phyloP scores from a whole-genome alignment of 2,797 vertebrate species.

The Rhincodon typus region DNA sequence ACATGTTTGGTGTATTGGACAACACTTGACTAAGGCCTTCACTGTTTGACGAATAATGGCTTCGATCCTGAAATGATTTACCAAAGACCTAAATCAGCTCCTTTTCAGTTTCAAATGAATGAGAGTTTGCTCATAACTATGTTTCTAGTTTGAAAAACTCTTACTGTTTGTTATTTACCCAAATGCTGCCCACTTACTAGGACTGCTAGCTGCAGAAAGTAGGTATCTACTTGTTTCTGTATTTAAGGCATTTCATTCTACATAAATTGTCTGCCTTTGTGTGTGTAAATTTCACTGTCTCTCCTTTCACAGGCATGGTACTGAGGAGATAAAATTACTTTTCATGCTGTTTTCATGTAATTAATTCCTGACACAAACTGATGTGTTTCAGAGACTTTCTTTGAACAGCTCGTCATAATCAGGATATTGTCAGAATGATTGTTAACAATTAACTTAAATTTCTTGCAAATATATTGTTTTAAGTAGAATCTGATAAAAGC shows the following conservation, averaged over 20 bases:
- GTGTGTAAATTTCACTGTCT: slow-evolving; percentile 49
- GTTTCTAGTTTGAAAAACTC: slow-evolving; percentile 54
- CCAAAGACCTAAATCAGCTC: not conserved
- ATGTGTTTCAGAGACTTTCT: not conserved
- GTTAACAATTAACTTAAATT: not conserved
- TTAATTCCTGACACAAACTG: not conserved
- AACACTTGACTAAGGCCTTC: not conserved
- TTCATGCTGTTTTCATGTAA: slow-evolving; percentile 7
- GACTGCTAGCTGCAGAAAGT: slow-evolving; percentile 98
- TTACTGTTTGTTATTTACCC: slow-evolving; percentile 73
- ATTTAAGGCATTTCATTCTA: slow-evolving; percentile 57
- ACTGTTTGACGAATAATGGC: not conserved
- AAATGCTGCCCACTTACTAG: slow-evolving; percentile 81
- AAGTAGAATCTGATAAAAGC: not conserved
- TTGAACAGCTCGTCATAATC: not conserved
- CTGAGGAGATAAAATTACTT: not conserved
- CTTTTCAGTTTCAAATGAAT: slow-evolving; percentile 22
- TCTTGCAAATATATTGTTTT: no score
- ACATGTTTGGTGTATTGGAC: not conserved
- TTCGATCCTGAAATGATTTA: not conserved
- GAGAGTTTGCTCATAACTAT: not conserved
- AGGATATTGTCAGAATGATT: not conserved
- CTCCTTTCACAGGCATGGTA: slow-evolving; percentile 35
- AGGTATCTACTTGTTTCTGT: slow-evolving; percentile 79
- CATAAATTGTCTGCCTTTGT: slow-evolving; percentile 58